Evolutionary conservation across 1,140 invertebrate genomes (phyloP).

Genomic region (Cotesia chilonis): DNA sequence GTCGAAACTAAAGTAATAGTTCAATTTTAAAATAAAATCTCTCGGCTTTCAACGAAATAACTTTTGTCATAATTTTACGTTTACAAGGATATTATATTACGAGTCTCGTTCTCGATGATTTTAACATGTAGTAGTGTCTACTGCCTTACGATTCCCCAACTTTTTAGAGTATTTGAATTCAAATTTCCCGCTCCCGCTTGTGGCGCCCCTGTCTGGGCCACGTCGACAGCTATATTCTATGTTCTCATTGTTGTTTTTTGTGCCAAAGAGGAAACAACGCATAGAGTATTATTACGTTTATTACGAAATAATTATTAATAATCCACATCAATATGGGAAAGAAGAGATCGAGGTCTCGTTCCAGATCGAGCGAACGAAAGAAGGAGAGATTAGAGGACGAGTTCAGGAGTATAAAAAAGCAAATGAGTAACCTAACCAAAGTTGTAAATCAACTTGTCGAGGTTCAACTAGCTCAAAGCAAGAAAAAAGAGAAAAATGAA

Average conservation of each 20-base stretch:
- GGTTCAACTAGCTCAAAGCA: neutral
- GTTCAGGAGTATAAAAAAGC: neutral
- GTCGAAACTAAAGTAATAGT: too few species aligned
- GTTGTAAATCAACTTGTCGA: neutral
- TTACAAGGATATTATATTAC: neutral
- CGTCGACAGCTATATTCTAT: neutral
- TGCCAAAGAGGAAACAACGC: neutral
- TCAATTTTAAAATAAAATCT: too few species aligned
- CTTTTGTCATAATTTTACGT: too few species aligned
- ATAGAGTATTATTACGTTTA: neutral
- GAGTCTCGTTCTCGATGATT: slow-evolving; percentile 6
- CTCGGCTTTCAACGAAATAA: too few species aligned
- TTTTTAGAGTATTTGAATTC: slow-evolving; percentile 15
- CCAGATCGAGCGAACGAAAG: neutral
- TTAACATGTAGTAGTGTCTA: slow-evolving; percentile 13
- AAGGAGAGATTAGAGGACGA: neutral
- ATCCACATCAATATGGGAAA: neutral
- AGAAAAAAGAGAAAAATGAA: neutral
- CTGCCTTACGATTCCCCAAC: slow-evolving; percentile 6
- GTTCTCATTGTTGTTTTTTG: slow-evolving; percentile 17
- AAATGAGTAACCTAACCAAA: neutral
- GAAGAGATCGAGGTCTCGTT: slow-evolving; percentile 9
- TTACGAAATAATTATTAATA: neutral
- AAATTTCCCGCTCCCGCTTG: neutral
- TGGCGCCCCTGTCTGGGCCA: neutral